Evolutionary conservation across 64 coral and sea anemone species (phyloP).

Genomic region (Hydrozoanthus tunicans): DNA sequence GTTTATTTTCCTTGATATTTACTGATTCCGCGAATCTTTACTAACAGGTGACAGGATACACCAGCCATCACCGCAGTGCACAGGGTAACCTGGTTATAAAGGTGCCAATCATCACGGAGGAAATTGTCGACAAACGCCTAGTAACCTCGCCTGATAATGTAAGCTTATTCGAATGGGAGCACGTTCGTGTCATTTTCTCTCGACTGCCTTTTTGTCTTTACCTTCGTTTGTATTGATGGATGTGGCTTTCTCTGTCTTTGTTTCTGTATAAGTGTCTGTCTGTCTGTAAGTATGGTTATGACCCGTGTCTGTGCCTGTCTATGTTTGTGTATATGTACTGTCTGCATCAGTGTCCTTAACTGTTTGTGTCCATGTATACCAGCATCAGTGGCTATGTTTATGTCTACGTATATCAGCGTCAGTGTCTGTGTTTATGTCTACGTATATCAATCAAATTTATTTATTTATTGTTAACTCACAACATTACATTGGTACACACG

Average conservation of each 20-base stretch:
- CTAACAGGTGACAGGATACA: slow-evolving; percentile 22
- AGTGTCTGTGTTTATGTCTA: neutral
- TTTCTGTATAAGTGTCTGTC: too few relatives aligned
- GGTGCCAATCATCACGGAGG: slow-evolving; percentile 37
- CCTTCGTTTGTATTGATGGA: neutral
- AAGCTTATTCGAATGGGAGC: neutral
- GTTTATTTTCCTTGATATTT: neutral
- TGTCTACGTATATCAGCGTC: neutral
- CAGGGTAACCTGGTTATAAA: slow-evolving; percentile 47
- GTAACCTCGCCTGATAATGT: slow-evolving; percentile 32
- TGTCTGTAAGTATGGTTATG: neutral
- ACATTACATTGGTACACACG: too few relatives aligned
- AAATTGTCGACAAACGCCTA: slow-evolving; percentile 15
- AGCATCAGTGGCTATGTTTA: neutral
- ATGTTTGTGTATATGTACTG: too few relatives aligned
- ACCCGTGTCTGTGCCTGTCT: too few relatives aligned
- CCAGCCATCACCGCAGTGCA: slow-evolving; percentile 19
- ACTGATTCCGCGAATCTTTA: neutral
- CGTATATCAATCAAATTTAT: neutral
- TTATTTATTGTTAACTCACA: neutral
- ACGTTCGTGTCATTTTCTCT: neutral
- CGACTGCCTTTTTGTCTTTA: neutral
- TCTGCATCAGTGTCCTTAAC: too few relatives aligned
- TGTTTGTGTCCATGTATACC: too few relatives aligned
- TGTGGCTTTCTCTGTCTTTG: too few relatives aligned